Percentiles rank a stretch among this genome's conserved stretches.
Evolutionary conservation across 2,888 invertebrate genomes (phyloP).

Genomic region (Xylophagus ater): DNA sequence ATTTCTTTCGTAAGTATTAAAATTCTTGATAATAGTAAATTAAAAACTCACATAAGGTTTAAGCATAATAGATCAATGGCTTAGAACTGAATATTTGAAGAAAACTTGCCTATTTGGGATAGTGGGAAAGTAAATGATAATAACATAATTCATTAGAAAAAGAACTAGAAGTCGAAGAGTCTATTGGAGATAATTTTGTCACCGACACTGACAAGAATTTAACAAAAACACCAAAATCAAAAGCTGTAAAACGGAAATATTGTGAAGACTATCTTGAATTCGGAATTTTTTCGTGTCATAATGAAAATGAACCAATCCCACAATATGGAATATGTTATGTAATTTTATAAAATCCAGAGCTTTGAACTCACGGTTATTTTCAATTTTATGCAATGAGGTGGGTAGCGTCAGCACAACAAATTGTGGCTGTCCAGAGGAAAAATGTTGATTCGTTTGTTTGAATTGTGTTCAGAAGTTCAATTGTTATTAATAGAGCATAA

Average conservation of each 20-base stretch:
- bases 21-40: not conserved
- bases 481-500: slow-evolving; percentile 12
- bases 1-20: not conserved
- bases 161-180: too few species aligned
- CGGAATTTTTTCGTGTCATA: not conserved
- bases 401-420: slow-evolving; percentile 15
- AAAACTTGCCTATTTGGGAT: not conserved
- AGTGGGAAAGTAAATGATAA: not conserved
- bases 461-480: slow-evolving; percentile 17
- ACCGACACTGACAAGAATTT: not conserved
- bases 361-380: too few species aligned
- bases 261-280: not conserved
- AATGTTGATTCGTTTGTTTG: slow-evolving; percentile 17
- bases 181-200: too few species aligned
- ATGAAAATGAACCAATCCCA: not conserved
- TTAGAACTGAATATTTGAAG: not conserved
- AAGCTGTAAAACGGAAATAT: not conserved
- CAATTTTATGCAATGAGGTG: slow-evolving; percentile 18
- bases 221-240: not conserved
- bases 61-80: not conserved
- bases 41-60: not conserved
- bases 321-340: not conserved
- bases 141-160: too few species aligned
- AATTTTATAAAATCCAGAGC: too few species aligned
- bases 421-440: too few species aligned